Evolutionary conservation across 2,888 invertebrate species (phyloP).

Genomic region (Pollenia labialis): DNA sequence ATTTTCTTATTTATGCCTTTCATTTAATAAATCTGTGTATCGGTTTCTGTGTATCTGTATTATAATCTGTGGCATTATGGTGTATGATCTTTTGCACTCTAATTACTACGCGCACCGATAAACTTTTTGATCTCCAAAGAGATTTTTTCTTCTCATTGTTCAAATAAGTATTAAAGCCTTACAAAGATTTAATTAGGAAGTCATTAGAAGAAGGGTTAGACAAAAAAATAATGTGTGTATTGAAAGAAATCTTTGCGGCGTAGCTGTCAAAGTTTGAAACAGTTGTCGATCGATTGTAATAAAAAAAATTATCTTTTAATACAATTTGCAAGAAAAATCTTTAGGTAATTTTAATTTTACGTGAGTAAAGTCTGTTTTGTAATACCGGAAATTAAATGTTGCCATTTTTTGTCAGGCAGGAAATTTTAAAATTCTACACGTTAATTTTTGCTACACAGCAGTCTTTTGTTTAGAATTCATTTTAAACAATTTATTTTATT

Average conservation of each 20-base stretch:
- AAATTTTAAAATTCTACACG: conserved; percentile 33
- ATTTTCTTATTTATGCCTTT: conserved; percentile 30
- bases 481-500: conserved; percentile 16
- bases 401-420: conserved; percentile 34
- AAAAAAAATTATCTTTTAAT: background rate
- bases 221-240: background rate
- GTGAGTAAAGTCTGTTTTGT: conserved; percentile 19
- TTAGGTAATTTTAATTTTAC: conserved; percentile 6
- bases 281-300: background rate
- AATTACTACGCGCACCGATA: conserved; percentile 68
- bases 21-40: conserved; percentile 10
- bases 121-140: conserved; percentile 66
- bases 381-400: conserved; percentile 40
- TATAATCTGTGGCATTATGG: conserved; percentile 67
- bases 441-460: background rate
- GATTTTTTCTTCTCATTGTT: conserved; percentile 8
- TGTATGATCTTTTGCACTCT: conserved; percentile 72
- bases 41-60: background rate
- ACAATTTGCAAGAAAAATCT: background rate
- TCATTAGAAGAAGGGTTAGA: conserved; percentile 19
- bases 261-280: background rate
- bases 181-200: conserved; percentile 51
- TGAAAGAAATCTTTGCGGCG: background rate
- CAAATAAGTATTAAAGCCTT: conserved; percentile 13
- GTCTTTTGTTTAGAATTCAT: conserved; percentile 25